Percentiles rank a stretch among this genome's conserved stretches.
These are phyloP conservation scores for Okamejei kenojei DNA, from an alignment of 2,797 vertebrate species.

Conservation along the genomic window DNA sequence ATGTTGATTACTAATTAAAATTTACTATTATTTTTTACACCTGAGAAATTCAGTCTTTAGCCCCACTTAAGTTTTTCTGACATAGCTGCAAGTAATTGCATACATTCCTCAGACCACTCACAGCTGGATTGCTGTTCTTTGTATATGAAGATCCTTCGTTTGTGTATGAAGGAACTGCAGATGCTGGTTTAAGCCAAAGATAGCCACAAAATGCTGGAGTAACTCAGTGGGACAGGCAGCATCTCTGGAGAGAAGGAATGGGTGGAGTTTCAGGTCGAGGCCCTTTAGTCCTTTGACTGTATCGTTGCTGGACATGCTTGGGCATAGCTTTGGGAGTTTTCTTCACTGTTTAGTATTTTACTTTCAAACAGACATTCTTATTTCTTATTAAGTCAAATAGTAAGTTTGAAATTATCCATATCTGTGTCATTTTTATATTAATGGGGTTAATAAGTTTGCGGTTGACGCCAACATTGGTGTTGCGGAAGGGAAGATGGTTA, in stretches of 20 bases:
- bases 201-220: too few relatives aligned
- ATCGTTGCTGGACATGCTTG: background rate
- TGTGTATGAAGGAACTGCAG: too few relatives aligned
- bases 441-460: too few relatives aligned
- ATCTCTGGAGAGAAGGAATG: too few relatives aligned
- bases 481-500: too few relatives aligned
- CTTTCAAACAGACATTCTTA: background rate
- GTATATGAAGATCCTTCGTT: background rate
- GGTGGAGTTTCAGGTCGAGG: too few relatives aligned
- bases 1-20: background rate
- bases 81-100: background rate
- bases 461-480: too few relatives aligned
- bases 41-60: background rate
- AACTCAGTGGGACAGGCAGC: background rate
- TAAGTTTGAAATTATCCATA: too few relatives aligned
- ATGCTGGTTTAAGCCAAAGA: too few relatives aligned
- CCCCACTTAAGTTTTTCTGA: background rate
- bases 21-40: background rate
- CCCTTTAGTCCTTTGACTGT: too few relatives aligned
- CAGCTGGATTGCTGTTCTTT: background rate
- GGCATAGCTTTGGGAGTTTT: background rate
- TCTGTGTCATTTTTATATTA: too few relatives aligned
- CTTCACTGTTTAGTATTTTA: background rate
- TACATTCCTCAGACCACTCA: background rate
- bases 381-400: too few relatives aligned